Percentiles rank a stretch among this genome's conserved stretches.
Evolutionary conservation across 2,888 invertebrate species (phyloP).

Genomic region (Scaptomyza cyrtandrae): DNA sequence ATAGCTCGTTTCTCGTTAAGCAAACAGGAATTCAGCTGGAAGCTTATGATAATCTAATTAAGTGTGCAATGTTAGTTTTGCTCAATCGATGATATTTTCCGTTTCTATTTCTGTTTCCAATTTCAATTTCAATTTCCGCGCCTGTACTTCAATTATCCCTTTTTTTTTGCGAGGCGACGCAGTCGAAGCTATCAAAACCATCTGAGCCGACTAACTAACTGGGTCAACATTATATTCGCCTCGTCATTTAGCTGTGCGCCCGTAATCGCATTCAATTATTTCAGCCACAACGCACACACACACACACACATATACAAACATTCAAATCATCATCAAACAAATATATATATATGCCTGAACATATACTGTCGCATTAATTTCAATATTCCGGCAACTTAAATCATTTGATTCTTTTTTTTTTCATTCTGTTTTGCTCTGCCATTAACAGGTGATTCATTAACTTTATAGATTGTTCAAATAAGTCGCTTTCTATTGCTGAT

Average conservation of each 20-base stretch:
- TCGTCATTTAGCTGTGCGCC: conserved; percentile 54
- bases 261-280: conserved; percentile 76
- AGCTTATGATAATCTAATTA: conserved; percentile 54
- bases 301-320: neutral
- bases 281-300: conserved; percentile 38
- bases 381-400: conserved; percentile 70
- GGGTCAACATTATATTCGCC: conserved; percentile 66
- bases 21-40: conserved; percentile 1
- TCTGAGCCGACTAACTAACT: conserved; percentile 50
- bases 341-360: conserved; percentile 19
- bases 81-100: conserved; percentile 53
- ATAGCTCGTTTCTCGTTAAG: neutral
- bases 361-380: conserved; percentile 57
- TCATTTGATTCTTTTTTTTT: conserved; percentile 47
- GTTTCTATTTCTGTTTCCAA: conserved; percentile 28
- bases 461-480: conserved; percentile 48
- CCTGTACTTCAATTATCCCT: conserved; percentile 69
- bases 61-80: conserved; percentile 30
- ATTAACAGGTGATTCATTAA: conserved; percentile 56
- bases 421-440: conserved; percentile 25
- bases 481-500: conserved; percentile 10
- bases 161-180: conserved; percentile 9
- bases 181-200: conserved; percentile 44
- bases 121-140: conserved; percentile 74
- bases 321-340: neutral